Conservation (phyloP, 1,140 invertebrate genomes). For the Halesus radiatus region DNA sequence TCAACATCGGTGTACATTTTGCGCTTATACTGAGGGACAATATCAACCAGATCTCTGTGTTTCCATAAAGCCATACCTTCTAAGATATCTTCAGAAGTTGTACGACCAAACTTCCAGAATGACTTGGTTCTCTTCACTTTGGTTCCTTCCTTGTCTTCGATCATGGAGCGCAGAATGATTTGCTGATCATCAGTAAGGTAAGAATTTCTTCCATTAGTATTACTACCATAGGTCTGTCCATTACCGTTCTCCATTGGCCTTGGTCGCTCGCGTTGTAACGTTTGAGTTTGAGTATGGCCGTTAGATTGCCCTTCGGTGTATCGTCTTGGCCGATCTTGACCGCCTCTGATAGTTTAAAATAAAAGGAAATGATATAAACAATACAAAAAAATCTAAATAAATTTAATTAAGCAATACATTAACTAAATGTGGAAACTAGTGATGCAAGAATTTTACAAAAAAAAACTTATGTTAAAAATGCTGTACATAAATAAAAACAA, state of each 20-base stretch:
- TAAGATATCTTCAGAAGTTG: constrained; percentile 78
- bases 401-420: background rate
- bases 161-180: constrained; percentile 68
- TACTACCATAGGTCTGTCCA: constrained; percentile 44
- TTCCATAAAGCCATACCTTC: constrained; percentile 89
- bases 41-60: constrained; percentile 85
- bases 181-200: constrained; percentile 72
- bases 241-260: constrained; percentile 49
- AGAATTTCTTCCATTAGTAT: constrained; percentile 57
- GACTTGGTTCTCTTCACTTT: constrained; percentile 86
- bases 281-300: constrained; percentile 54
- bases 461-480: background rate
- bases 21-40: constrained; percentile 70
- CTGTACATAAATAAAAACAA: background rate
- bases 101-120: constrained; percentile 85
- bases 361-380: constrained; percentile 56
- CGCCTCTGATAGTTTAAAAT: constrained; percentile 49
- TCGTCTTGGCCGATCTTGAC: constrained; percentile 38
- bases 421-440: background rate
- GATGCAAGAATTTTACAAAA: background rate
- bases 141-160: constrained; percentile 68
- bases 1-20: constrained; percentile 68
- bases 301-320: constrained; percentile 44
- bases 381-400: constrained; percentile 11
- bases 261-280: constrained; percentile 50